A percentile compares a stretch with the other conserved stretches of the same genome.
These are phyloP conservation scores for Chlorodrepanis virens DNA, from an alignment of 2,113 vertebrate species.

Conservation along the genomic window DNA sequence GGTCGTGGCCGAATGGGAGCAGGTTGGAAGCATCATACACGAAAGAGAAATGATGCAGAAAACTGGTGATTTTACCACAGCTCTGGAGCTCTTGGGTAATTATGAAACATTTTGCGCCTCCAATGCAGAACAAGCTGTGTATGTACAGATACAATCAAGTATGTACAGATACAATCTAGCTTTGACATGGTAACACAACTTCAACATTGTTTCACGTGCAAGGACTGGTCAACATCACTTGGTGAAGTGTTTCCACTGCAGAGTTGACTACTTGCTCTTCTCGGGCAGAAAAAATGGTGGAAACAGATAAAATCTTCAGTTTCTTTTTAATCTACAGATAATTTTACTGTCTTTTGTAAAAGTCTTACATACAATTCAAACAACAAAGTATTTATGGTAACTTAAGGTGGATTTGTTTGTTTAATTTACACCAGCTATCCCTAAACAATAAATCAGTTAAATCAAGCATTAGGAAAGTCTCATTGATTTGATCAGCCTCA, in stretches of 20 bases:
- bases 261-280: neutral
- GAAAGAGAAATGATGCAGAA: conserved; percentile 47
- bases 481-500: neutral
- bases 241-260: neutral
- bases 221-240: neutral
- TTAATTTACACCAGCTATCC: neutral
- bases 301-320: neutral
- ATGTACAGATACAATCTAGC: neutral
- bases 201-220: neutral
- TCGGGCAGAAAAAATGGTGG: neutral
- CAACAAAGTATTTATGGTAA: neutral
- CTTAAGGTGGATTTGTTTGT: neutral
- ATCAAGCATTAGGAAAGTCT: neutral
- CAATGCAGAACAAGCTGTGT: neutral
- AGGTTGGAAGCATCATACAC: neutral
- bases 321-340: neutral
- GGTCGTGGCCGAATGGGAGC: conserved; percentile 70
- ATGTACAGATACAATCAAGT: neutral
- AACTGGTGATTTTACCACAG: conserved; percentile 72
- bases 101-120: neutral
- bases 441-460: neutral
- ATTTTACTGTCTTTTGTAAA: neutral
- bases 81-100: conserved; percentile 80
- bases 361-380: neutral
- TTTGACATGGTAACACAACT: neutral